Evolutionary conservation across 2,797 vertebrate genomes (phyloP).

Genomic region (Ispidina picta): DNA sequence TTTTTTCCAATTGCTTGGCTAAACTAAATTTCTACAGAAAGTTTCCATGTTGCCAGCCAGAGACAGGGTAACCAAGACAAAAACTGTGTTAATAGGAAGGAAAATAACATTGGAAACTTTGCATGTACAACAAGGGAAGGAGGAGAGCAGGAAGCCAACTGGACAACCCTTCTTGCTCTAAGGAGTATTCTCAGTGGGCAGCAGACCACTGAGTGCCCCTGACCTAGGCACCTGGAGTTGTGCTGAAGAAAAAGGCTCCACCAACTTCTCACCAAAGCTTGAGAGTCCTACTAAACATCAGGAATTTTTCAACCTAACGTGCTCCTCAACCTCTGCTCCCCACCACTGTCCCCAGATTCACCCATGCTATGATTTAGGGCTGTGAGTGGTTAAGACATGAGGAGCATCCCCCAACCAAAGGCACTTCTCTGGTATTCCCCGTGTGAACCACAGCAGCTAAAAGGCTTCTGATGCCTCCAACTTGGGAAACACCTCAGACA

Average conservation of each 20-base stretch:
- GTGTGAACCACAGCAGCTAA: fast-evolving
- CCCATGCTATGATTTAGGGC: not conserved
- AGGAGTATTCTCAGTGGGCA: not conserved
- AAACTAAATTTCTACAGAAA: slow-evolving; percentile 15
- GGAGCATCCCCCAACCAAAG: not conserved
- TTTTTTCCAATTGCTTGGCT: not conserved
- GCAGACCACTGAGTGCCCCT: fast-evolving
- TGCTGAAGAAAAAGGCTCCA: not conserved
- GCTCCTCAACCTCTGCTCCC: not conserved
- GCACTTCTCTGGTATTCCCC: not conserved
- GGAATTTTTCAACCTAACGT: not conserved
- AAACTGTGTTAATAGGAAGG: not conserved
- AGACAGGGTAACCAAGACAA: not conserved
- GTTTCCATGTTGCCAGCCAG: slow-evolving; percentile 11
- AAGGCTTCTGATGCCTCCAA: not conserved
- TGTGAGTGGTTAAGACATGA: not conserved
- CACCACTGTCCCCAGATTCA: not conserved
- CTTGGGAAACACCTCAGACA: not conserved
- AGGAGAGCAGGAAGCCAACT: not conserved
- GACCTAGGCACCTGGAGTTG: not conserved
- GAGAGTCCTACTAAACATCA: not conserved
- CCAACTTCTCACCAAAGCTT: not conserved
- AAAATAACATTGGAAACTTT: not conserved
- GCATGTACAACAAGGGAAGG: not conserved
- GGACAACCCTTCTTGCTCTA: not conserved